Evolutionary conservation across 2,888 invertebrate species (phyloP).

Genomic region (Mylabris sibirica): DNA sequence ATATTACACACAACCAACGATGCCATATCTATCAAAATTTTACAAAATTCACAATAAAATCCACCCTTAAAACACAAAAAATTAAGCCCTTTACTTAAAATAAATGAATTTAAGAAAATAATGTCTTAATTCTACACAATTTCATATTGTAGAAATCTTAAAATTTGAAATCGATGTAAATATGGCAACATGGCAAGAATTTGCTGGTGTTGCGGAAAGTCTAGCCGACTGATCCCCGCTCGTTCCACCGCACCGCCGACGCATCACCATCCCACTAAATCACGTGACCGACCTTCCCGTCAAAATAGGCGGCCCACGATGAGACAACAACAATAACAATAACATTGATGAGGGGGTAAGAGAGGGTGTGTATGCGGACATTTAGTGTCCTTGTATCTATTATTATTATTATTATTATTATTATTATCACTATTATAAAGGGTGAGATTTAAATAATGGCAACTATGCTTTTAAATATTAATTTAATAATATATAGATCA

Average conservation of each 20-base stretch:
- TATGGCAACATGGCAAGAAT: not conserved
- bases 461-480: not conserved
- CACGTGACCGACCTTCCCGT: slow-evolving; percentile 86
- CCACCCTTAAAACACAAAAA: no score
- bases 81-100: no score
- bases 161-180: not conserved
- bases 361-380: not conserved
- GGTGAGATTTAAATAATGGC: not conserved
- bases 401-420: not conserved
- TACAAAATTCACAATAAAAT: not conserved
- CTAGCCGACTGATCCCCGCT: slow-evolving; percentile 62
- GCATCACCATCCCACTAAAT: slow-evolving; percentile 58
- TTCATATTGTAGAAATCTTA: not conserved
- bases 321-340: not conserved
- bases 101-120: no score
- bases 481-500: not conserved
- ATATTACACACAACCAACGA: not conserved
- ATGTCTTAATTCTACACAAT: no score
- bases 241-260: slow-evolving; percentile 45
- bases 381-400: not conserved
- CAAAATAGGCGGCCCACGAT: slow-evolving; percentile 70
- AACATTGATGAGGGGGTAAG: not conserved
- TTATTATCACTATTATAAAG: not conserved
- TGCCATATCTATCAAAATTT: not conserved
- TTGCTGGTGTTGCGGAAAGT: slow-evolving; percentile 63